These are phyloP conservation scores for Catharus fuscescens DNA, from an alignment of 2,113 vertebrate species.

Conservation along the genomic window DNA sequence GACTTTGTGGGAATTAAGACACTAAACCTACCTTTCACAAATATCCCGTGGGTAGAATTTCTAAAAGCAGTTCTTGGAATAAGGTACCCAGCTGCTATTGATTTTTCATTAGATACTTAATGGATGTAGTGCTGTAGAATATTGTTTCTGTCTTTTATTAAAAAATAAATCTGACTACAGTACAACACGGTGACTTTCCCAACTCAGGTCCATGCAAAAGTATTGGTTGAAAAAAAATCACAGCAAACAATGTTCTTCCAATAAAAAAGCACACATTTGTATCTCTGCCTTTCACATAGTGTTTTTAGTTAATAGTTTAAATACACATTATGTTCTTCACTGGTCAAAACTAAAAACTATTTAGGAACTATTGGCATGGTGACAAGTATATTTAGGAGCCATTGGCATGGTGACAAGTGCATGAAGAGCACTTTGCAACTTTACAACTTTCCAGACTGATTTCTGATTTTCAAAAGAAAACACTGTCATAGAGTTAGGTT, in stretches of 20 bases:
- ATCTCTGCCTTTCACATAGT: not conserved
- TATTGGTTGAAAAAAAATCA: not conserved
- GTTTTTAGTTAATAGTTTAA: not conserved
- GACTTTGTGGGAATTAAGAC: slow-evolving; percentile 43
- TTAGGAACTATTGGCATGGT: not conserved
- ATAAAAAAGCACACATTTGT: accelerated
- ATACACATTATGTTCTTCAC: not conserved
- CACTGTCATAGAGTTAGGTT: not conserved
- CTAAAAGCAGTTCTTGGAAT: slow-evolving; percentile 46
- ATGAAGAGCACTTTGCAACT: not conserved
- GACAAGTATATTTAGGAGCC: not conserved
- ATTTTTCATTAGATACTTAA: slow-evolving; percentile 41
- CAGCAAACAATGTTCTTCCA: not conserved
- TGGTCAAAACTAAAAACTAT: not conserved
- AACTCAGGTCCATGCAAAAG: not conserved
- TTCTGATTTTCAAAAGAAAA: not conserved
- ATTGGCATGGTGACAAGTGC: not conserved
- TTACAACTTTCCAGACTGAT: not conserved
- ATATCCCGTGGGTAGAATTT: slow-evolving; percentile 41
- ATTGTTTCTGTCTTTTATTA: slow-evolving; percentile 22
- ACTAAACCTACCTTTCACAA: slow-evolving; percentile 16
- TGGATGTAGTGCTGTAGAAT: not conserved
- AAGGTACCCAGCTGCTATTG: not conserved
- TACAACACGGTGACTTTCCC: not conserved
- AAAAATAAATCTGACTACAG: not conserved